A percentile compares a stretch with the other conserved stretches of the same genome.
These are phyloP conservation scores for Campaea margaritaria DNA, from an alignment of 2,888 invertebrate species.

Conservation along the genomic window DNA sequence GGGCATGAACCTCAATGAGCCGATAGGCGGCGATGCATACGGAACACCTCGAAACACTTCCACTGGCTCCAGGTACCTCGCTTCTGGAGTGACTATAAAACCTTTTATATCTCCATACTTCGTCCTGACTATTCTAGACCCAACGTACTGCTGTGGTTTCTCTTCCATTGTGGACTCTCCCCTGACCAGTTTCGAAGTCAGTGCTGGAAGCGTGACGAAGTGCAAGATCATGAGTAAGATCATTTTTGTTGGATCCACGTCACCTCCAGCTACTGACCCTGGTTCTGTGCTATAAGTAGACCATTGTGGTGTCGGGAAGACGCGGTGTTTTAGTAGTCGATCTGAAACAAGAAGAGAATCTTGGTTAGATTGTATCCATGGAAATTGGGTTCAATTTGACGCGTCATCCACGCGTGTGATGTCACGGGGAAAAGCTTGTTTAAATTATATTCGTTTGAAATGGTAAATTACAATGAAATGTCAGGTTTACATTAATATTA, in stretches of 20 bases:
- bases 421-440: too few species aligned
- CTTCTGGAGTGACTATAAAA: slow-evolving; percentile 92
- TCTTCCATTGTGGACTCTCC: slow-evolving; percentile 83
- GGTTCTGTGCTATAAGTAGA: slow-evolving; percentile 76
- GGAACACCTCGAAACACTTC: slow-evolving; percentile 97
- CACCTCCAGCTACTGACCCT: slow-evolving; percentile 63
- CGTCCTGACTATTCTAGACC: slow-evolving; percentile 93
- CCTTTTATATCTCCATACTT: slow-evolving; percentile 95
- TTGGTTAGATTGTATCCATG: background rate
- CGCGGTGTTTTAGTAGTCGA: slow-evolving; percentile 68
- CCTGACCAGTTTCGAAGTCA: slow-evolving; percentile 74
- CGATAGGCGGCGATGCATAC: slow-evolving; percentile 96
- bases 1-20: slow-evolving; percentile 97
- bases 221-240: slow-evolving; percentile 74
- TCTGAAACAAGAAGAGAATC: slow-evolving; percentile 69
- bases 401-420: too few species aligned
- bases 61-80: slow-evolving; percentile 93
- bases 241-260: slow-evolving; percentile 77
- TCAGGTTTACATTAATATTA: too few species aligned
- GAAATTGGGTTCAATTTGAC: too few species aligned
- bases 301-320: slow-evolving; percentile 64
- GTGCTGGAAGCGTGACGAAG: slow-evolving; percentile 81
- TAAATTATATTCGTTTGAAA: too few species aligned
- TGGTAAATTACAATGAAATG: too few species aligned
- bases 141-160: slow-evolving; percentile 84